Evolutionary conservation across 2,113 vertebrate genomes (phyloP).

Genomic region (Vimba vimba): DNA sequence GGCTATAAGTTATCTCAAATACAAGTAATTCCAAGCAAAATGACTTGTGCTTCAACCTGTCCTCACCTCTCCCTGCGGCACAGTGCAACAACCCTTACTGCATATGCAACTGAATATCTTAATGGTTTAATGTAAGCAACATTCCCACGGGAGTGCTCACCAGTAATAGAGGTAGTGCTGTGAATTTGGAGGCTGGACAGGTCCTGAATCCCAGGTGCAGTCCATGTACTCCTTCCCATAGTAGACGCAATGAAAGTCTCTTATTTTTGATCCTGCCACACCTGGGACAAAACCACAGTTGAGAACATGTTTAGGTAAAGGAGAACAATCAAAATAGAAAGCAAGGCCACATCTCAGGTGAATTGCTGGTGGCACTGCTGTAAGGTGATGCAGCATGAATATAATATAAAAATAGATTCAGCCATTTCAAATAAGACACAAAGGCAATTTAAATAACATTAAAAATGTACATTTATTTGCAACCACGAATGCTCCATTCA

Average conservation of each 20-base stretch:
- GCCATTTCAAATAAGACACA: neutral
- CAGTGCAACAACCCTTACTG: neutral
- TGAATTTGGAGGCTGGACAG: slow-evolving; percentile 40
- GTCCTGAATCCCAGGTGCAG: slow-evolving; percentile 67
- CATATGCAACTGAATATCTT: neutral
- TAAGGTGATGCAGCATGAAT: neutral
- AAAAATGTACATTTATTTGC: neutral
- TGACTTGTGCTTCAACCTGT: slow-evolving; percentile 7
- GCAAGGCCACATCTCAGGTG: no score
- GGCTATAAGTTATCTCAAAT: neutral
- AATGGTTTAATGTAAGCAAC: neutral
- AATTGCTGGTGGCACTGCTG: no score
- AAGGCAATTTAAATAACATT: neutral
- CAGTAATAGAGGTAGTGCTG: slow-evolving; percentile 70
- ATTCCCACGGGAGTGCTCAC: slow-evolving; percentile 52
- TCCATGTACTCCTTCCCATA: slow-evolving; percentile 67
- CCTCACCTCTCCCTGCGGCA: neutral
- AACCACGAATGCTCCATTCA: neutral
- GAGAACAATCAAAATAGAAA: neutral
- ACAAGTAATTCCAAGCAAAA: neutral
- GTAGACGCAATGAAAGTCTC: slow-evolving; percentile 67
- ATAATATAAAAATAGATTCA: neutral
- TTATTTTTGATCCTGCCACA: slow-evolving; percentile 53
- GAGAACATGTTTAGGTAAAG: neutral
- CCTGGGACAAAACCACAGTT: slow-evolving; percentile 54